A percentile compares a stretch with the other conserved stretches of the same genome.
Conservation (phyloP, 2,888 invertebrate species). For the Phytoseiulus persimilis region DNA sequence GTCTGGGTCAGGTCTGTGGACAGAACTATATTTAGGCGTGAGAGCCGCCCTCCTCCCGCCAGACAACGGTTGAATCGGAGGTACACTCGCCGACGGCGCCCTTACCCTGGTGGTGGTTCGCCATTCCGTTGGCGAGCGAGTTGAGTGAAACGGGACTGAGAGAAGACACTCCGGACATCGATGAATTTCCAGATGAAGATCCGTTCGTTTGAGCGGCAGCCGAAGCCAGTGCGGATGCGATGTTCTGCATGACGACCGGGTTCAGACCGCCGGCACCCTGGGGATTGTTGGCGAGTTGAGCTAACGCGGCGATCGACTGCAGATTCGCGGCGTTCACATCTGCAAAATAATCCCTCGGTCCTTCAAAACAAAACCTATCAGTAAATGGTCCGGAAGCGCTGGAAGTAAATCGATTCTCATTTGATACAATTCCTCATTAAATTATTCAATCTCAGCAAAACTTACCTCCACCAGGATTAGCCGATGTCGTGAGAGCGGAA, state of each 20-base stretch:
- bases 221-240: slow-evolving; percentile 71
- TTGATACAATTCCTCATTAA: too few species aligned
- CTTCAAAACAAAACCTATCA: neutral
- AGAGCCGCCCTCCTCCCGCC: neutral
- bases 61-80: slow-evolving; percentile 13
- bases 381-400: too few species aligned
- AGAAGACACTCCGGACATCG: slow-evolving; percentile 45
- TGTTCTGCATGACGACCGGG: slow-evolving; percentile 79
- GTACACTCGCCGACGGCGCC: neutral
- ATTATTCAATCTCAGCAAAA: too few species aligned
- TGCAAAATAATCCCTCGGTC: slow-evolving; percentile 40
- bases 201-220: slow-evolving; percentile 56
- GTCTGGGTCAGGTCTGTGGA: slow-evolving; percentile 26
- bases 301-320: slow-evolving; percentile 61
- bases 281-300: slow-evolving; percentile 53
- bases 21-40: neutral
- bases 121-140: slow-evolving; percentile 34
- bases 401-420: too few species aligned
- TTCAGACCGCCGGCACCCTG: slow-evolving; percentile 47
- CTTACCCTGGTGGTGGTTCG: slow-evolving; percentile 34
- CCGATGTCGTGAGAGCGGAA: neutral
- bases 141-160: slow-evolving; percentile 44
- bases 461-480: neutral
- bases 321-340: slow-evolving; percentile 54
- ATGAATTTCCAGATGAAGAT: slow-evolving; percentile 43